Percentiles rank a stretch among this genome's conserved stretches.
Conservation (phyloP, 2,113 vertebrate species). For the Muntiacus muntjak region DNA sequence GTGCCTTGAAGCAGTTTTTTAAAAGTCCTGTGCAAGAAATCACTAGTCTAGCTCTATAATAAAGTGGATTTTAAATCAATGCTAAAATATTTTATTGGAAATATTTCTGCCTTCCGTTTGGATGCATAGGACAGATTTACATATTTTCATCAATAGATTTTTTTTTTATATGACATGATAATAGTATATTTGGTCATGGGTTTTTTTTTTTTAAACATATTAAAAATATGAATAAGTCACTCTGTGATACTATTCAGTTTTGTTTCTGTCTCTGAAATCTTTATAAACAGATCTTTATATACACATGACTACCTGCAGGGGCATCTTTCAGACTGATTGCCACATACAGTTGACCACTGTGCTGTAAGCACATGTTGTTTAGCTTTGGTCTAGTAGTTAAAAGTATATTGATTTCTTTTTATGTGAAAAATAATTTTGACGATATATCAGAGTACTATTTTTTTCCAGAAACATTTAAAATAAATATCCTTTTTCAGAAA, state of each 20-base stretch:
- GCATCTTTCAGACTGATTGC: background rate
- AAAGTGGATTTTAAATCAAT: constrained; percentile 1
- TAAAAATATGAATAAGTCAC: background rate
- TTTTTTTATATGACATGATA: constrained; percentile 34
- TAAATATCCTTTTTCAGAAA: constrained; percentile 15
- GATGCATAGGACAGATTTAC: constrained; percentile 6
- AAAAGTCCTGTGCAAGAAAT: background rate
- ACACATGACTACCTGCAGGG: background rate
- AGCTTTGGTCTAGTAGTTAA: constrained; percentile 17
- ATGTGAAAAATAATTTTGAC: constrained; percentile 30
- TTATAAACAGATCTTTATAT: background rate
- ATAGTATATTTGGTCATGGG: background rate
- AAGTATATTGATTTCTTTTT: constrained; percentile 34
- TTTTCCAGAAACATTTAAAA: constrained; percentile 36
- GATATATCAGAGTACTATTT: background rate
- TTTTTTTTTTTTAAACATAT: background rate
- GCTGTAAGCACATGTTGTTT: background rate
- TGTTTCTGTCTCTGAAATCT: background rate
- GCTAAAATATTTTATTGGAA: constrained; percentile 13
- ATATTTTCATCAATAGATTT: constrained; percentile 16
- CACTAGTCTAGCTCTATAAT: background rate
- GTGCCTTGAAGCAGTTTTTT: background rate
- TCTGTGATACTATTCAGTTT: background rate
- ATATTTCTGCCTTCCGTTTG: constrained; percentile 28
- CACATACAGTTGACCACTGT: background rate